Conservation (phyloP, 2,888 invertebrate species). For the Baccha elongata region DNA sequence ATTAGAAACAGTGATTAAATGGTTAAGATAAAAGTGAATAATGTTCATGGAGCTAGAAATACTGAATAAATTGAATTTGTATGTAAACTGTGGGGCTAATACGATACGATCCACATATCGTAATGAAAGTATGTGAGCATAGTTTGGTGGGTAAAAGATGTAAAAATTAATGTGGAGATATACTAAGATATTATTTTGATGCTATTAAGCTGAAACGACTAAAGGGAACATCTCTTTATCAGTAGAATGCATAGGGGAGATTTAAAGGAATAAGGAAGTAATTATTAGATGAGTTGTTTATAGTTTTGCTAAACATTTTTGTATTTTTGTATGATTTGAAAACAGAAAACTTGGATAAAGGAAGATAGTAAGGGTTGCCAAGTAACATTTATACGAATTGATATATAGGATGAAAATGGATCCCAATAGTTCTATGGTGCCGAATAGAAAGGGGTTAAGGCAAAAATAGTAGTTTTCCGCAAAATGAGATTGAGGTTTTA, state of each 20-base stretch:
- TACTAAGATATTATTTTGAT: not conserved
- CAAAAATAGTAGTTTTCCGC: too few relatives aligned
- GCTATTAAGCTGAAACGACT: not conserved
- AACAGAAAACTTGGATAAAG: too few relatives aligned
- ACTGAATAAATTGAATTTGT: conserved; percentile 48
- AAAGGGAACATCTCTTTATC: not conserved
- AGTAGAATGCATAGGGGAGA: not conserved
- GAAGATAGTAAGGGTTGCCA: too few relatives aligned
- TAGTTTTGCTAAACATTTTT: too few relatives aligned
- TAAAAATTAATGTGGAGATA: conserved; percentile 41
- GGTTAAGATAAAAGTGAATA: conserved; percentile 66
- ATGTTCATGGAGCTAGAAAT: conserved; percentile 40
- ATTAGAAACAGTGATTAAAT: conserved; percentile 69
- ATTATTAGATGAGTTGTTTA: conserved; percentile 59
- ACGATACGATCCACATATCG: conserved; percentile 24
- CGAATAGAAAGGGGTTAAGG: too few relatives aligned
- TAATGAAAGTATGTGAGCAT: conserved; percentile 1
- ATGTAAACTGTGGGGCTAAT: not conserved
- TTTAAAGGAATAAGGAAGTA: conserved; percentile 60
- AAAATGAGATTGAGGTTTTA: too few relatives aligned
- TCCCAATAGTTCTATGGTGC: too few relatives aligned
- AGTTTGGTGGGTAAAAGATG: conserved; percentile 25
- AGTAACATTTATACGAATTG: too few relatives aligned
- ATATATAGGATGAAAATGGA: too few relatives aligned
- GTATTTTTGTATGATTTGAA: too few relatives aligned